phyloP scores from a whole-genome alignment of 2,113 vertebrate species.

The Plotosus lineatus region DNA sequence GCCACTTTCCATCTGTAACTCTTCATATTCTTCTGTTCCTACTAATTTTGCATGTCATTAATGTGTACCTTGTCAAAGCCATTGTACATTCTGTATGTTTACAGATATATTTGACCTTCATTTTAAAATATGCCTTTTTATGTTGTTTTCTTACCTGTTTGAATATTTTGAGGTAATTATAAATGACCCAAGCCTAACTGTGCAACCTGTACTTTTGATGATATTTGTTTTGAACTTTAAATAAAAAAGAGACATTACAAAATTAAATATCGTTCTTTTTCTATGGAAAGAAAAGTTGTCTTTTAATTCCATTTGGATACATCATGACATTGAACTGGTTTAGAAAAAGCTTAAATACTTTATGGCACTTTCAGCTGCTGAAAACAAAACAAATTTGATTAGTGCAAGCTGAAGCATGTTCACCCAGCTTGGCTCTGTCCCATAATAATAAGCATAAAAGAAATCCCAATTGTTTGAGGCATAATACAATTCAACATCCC shows the following conservation, averaged over 20 bases:
- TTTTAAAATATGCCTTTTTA: constrained; percentile 29
- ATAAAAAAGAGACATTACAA: constrained; percentile 5
- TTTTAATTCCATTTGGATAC: background rate
- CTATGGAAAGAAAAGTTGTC: background rate
- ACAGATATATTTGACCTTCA: constrained; percentile 26
- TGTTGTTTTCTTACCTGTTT: constrained; percentile 37
- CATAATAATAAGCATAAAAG: background rate
- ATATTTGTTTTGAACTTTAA: constrained; percentile 30
- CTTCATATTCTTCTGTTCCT: background rate
- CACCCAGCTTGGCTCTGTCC: background rate
- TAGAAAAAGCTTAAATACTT: background rate
- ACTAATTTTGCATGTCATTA: constrained; percentile 29
- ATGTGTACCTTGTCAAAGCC: background rate
- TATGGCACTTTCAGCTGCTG: background rate
- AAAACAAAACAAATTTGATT: background rate
- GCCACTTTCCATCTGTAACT: constrained; percentile 42
- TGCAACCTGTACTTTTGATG: constrained; percentile 4
- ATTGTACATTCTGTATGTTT: constrained; percentile 23
- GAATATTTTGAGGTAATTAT: background rate
- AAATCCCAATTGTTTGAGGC: background rate
- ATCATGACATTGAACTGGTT: background rate
- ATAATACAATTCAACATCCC: background rate
- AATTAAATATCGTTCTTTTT: constrained; percentile 11
- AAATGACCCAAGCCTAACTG: constrained; percentile 6
- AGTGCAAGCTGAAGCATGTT: background rate